Base-by-base conservation (phyloP, 2,797 vertebrate species). In the Pristis pectinata region DNA sequence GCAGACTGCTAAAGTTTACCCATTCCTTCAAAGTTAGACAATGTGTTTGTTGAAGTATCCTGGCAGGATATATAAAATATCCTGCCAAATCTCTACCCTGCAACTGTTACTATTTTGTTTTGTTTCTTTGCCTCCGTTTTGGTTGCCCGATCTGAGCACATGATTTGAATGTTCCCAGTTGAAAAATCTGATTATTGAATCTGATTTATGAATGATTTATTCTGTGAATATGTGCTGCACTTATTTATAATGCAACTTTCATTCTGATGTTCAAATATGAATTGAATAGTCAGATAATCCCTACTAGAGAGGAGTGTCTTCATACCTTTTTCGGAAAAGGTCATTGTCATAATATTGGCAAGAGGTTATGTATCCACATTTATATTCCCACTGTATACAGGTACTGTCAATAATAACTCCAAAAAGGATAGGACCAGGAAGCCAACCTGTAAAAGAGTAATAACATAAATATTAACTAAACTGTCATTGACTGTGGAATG, bases 341-440 rank as follows among this genome's bases (percentile, higher is more conserved):
- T 44, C 79, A 82, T 82, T 82, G 41, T 82, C 37, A 82, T 82
- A 82, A 82, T 82, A 82, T 82, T 82, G 79, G 79, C 79, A 82
- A 82, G 17, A 82, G 8, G 41, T 44, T 22, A 24, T 49, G 41
- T 24, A 17, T 49, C 41, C 79, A 82, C 79, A 82, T 82, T 82
- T 82, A 22, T 49, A 44, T 7, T 82, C 79, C 19, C 79, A 82
- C 22, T 44, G 79, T 17, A 49, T 49, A 49, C 79, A 82, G 41
- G 79, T 82, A 19, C 79, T 82, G 41, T 44, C 79, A 82, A 82
- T 44, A 44, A 82, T 49, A 49, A 49, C 41, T 22, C 41, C 79
- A 44, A 82, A 82, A 22, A 82, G 19, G 41, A 82, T 82, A 82
- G 79, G 41, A 49, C 41, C 24, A 24, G 79, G 22, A 82, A 82